Base-by-base conservation (phyloP, 2,888 invertebrate genomes). In the Noctuana brunneofusca region DNA sequence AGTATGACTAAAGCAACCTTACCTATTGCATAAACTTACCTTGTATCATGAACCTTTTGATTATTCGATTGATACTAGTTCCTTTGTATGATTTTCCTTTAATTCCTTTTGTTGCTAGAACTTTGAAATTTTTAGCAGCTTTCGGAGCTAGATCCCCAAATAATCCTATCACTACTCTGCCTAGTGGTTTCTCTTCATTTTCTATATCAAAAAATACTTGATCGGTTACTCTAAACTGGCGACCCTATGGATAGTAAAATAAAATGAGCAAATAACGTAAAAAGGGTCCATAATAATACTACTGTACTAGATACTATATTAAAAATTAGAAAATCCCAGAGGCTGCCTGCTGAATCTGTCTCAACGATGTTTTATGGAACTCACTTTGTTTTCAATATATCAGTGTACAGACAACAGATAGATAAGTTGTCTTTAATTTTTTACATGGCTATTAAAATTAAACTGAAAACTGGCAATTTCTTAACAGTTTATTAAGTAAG, bases 41-140 rank as follows among this genome's bases (percentile, higher is more conserved):
- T 94, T 98, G 98, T 73, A 98, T 95, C 95, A 98, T 96, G 82
- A 98, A 98, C 69, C 96, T 94, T 80, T 95, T 95, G 69, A 98
- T 95, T 63, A 98, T 95, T 14, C 97, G 93, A 86, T 97, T 97
- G 83, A 98, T 97, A 69, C 88, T 93, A 3, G 96, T 93, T 12
- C 96, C 96, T 69, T 94, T 94, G 80, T 97, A 98, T 1, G 94
- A 94, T 78, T 93, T 94, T 20, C 96, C 96, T 68, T 95, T 91
- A 63, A 96, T 93, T 8, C 97, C 97, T 20, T 93, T 92, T 11
- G 94, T 92, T 22, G 97, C 96, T 32, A 98, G 92, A n/a, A 95
- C 93, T 68, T 95, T 93, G 78, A 98, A 98, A 82, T 98, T 98
- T 72, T 95, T 93, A 0, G 96, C 97, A 0, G 98, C 96, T 81